A percentile compares a stretch with the other conserved stretches of the same genome.
Conservation (phyloP, 1,140 invertebrate genomes). For the Hermetia illucens region DNA sequence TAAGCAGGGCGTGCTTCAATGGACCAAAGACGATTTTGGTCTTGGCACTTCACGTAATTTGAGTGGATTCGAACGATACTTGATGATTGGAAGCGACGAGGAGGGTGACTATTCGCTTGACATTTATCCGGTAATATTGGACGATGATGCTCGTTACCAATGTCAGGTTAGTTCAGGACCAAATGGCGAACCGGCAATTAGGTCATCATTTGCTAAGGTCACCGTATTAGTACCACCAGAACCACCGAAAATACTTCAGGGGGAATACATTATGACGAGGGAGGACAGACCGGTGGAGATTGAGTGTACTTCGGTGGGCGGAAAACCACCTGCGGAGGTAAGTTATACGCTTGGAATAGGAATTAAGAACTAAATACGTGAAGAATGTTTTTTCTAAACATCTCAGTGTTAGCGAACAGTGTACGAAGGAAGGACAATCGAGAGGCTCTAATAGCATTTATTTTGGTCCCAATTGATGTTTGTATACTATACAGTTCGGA, state of each 20-base stretch:
- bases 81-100: slow-evolving; percentile 68
- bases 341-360: too few species aligned
- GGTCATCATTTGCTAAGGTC: slow-evolving; percentile 50
- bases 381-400: too few species aligned
- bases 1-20: slow-evolving; percentile 63
- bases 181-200: slow-evolving; percentile 43
- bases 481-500: too few species aligned
- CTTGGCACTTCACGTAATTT: slow-evolving; percentile 61
- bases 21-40: slow-evolving; percentile 75
- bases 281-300: slow-evolving; percentile 61
- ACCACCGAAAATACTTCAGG: slow-evolving; percentile 55
- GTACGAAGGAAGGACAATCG: too few species aligned
- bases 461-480: too few species aligned
- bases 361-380: too few species aligned
- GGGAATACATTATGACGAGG: slow-evolving; percentile 48
- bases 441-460: too few species aligned
- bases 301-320: slow-evolving; percentile 58
- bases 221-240: slow-evolving; percentile 63
- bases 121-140: slow-evolving; percentile 56
- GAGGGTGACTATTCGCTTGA: slow-evolving; percentile 63
- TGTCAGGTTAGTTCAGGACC: slow-evolving; percentile 59
- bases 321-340: slow-evolving; percentile 68
- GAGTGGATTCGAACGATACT: slow-evolving; percentile 61
- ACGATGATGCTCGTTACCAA: slow-evolving; percentile 63
- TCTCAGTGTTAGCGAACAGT: too few species aligned